Evolutionary conservation across 2,888 invertebrate species (phyloP).

Genomic region (Clepsis dumicolana): DNA sequence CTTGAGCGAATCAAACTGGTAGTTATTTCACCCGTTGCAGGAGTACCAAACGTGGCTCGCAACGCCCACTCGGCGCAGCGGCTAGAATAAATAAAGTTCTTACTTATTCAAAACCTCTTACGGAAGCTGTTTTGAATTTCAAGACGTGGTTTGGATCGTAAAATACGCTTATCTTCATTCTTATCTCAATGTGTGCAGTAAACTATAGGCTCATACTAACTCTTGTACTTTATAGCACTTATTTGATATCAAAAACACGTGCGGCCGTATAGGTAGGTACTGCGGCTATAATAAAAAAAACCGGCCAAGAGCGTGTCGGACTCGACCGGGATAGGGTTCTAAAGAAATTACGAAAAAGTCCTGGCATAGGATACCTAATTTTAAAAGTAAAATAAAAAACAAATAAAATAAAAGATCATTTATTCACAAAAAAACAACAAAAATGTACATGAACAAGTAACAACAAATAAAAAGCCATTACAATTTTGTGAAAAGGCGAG

Average conservation of each 20-base stretch:
- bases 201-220: not conserved
- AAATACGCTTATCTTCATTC: constrained; percentile 29
- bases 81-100: constrained; percentile 44
- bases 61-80: not conserved
- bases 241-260: constrained; percentile 5
- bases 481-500: too few relatives aligned
- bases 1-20: not conserved
- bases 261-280: not conserved
- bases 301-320: too few relatives aligned
- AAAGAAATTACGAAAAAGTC: too few relatives aligned
- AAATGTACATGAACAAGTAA: too few relatives aligned
- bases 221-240: not conserved
- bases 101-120: constrained; percentile 49
- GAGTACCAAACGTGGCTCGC: not conserved
- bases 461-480: too few relatives aligned
- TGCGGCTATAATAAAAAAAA: constrained; percentile 6
- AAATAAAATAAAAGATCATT: too few relatives aligned
- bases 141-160: constrained; percentile 41
- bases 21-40: not conserved
- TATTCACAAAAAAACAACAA: too few relatives aligned
- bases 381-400: too few relatives aligned
- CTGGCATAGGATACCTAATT: too few relatives aligned
- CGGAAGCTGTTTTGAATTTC: constrained; percentile 49
- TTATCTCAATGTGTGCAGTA: constrained; percentile 17
- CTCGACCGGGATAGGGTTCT: too few relatives aligned